Evolutionary conservation across 2,888 invertebrate species (phyloP).

Genomic region (Sinhomidia bicolor): DNA sequence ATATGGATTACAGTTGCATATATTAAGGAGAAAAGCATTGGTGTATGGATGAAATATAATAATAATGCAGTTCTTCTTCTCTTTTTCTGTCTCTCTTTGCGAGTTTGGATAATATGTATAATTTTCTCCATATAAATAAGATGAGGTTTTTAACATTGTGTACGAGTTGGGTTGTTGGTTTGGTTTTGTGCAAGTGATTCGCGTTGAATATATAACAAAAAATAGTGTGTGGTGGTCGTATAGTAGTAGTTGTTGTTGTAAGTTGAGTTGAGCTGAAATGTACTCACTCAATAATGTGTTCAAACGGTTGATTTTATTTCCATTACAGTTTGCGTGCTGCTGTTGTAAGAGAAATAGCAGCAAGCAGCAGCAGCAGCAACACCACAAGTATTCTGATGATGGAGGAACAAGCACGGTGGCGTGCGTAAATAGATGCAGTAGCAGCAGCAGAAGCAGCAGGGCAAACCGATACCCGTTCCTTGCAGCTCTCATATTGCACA

Average conservation of each 20-base stretch:
- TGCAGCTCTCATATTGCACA: slow-evolving; percentile 18
- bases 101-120: not conserved
- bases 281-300: slow-evolving; percentile 55
- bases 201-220: slow-evolving; percentile 27
- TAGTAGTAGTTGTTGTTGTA: not conserved
- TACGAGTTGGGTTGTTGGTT: slow-evolving; percentile 21
- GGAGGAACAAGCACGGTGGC: too few relatives aligned
- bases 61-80: not conserved
- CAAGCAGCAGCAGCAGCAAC: too few relatives aligned
- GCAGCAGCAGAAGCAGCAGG: not conserved
- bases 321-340: slow-evolving; percentile 48
- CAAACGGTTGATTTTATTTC: slow-evolving; percentile 61
- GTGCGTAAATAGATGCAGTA: not conserved
- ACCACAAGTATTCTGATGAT: too few relatives aligned
- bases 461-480: slow-evolving; percentile 50
- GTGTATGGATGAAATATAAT: slow-evolving; percentile 31
- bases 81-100: too few relatives aligned
- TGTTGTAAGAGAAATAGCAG: not conserved
- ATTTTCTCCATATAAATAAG: slow-evolving; percentile 11
- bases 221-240: too few relatives aligned
- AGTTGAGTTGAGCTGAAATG: slow-evolving; percentile 44
- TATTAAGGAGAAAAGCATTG: slow-evolving; percentile 10
- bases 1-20: slow-evolving; percentile 55
- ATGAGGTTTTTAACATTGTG: slow-evolving; percentile 35
- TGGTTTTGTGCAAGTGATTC: slow-evolving; percentile 30